These are phyloP conservation scores for Caenorhabditis angaria DNA, from an alignment of 2,888 invertebrate species.

Conservation along the genomic window DNA sequence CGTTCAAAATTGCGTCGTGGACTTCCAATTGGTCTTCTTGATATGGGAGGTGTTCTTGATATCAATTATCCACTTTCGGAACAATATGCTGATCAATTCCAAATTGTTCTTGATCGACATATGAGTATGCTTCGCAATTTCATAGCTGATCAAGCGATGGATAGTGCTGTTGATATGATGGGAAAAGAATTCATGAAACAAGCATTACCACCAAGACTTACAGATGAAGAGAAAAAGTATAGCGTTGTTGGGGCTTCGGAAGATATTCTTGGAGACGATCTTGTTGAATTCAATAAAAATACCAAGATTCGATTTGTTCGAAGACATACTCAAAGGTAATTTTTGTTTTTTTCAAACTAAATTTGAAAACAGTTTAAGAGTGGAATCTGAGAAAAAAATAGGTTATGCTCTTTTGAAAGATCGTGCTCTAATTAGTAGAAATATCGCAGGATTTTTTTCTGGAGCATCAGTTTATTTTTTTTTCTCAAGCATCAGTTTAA, in stretches of 20 bases:
- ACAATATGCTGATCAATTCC: constrained; percentile 52
- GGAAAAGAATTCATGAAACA: constrained; percentile 85
- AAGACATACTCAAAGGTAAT: constrained; percentile 63
- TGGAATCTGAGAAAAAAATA: too few relatives aligned
- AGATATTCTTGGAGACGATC: constrained; percentile 36
- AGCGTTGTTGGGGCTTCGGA: constrained; percentile 33
- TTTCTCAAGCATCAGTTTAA: not conserved
- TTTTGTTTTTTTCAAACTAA: constrained; percentile 42
- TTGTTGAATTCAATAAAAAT: constrained; percentile 40
- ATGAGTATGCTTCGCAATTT: constrained; percentile 48
- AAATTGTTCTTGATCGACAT: constrained; percentile 50
- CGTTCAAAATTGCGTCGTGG: constrained; percentile 45
- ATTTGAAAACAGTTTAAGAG: too few relatives aligned
- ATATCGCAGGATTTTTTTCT: not conserved
- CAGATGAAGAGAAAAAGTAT: constrained; percentile 44
- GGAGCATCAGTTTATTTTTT: not conserved
- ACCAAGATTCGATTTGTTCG: constrained; percentile 61
- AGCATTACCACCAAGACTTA: constrained; percentile 83
- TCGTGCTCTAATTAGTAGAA: too few relatives aligned
- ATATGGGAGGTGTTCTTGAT: constrained; percentile 60
- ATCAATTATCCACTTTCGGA: constrained; percentile 55
- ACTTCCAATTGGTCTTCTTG: constrained; percentile 53
- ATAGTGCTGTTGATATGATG: constrained; percentile 87
- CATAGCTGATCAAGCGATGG: constrained; percentile 76
- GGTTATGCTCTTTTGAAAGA: too few relatives aligned